Conservation (phyloP, 2,888 invertebrate species). For the Galerucella nymphaeae region DNA sequence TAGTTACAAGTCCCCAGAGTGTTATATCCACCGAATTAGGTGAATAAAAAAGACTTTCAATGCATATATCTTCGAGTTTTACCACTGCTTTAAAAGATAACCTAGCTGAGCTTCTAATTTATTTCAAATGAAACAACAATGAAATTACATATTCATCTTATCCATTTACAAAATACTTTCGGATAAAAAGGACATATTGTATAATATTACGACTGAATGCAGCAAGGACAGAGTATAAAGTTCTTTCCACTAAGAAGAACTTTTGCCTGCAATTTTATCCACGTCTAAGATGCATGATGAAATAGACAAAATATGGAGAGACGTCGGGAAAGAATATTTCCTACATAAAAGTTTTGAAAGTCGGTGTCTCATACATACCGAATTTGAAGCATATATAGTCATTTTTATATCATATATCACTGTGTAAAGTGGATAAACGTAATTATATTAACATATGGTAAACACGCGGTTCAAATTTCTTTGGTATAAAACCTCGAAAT, state of each 20-base stretch:
- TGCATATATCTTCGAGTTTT: no score
- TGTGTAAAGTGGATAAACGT: not conserved
- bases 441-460: constrained; percentile 19
- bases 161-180: not conserved
- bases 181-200: not conserved
- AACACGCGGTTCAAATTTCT: constrained; percentile 1
- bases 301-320: not conserved
- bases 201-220: not conserved
- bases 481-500: constrained; percentile 8
- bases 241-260: not conserved
- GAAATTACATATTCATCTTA: no score
- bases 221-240: not conserved
- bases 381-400: not conserved
- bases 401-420: not conserved
- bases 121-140: no score
- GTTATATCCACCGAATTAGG: no score
- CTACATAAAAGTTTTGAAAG: not conserved
- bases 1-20: no score
- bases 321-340: constrained; percentile 9
- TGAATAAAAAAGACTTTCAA: no score
- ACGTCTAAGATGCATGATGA: constrained; percentile 2
- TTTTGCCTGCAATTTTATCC: constrained; percentile 4
- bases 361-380: no score
- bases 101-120: no score
- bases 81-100: no score